phyloP scores from a whole-genome alignment of 2,113 vertebrate genomes.

The Ceyx margarethae region DNA sequence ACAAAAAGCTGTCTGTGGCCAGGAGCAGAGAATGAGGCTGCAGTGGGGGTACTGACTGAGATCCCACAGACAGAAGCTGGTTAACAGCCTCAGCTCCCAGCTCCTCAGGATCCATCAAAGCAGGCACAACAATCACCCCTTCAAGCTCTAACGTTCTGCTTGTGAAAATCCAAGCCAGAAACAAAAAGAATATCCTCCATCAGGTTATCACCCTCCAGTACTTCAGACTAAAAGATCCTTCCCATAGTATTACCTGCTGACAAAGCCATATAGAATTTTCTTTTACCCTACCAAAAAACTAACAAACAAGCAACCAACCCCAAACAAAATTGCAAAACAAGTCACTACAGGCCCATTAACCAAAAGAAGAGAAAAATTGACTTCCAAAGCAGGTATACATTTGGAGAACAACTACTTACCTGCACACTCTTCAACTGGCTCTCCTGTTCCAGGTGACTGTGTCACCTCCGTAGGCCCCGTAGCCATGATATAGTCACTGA shows the following conservation, averaged over 20 bases:
- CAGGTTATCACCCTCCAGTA: neutral
- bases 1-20: neutral
- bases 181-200: neutral
- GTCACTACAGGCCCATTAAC: neutral
- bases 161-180: neutral
- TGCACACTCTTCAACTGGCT: constrained; percentile 78
- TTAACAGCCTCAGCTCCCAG: neutral
- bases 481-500: constrained; percentile 83
- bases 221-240: neutral
- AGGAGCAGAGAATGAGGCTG: neutral
- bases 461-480: constrained; percentile 70
- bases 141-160: neutral
- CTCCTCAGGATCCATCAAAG: neutral
- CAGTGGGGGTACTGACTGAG: neutral
- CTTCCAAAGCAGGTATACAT: neutral
- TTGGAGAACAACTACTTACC: constrained; percentile 62
- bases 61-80: neutral
- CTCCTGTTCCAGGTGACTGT: constrained; percentile 70
- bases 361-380: neutral
- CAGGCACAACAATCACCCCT: neutral
- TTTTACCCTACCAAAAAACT: neutral
- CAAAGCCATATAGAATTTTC: neutral
- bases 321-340: neutral
- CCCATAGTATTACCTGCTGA: neutral
- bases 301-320: neutral